These are phyloP conservation scores for Ictidomys tridecemlineatus DNA, from an alignment of 2,113 vertebrate species.

Conservation along the genomic window DNA sequence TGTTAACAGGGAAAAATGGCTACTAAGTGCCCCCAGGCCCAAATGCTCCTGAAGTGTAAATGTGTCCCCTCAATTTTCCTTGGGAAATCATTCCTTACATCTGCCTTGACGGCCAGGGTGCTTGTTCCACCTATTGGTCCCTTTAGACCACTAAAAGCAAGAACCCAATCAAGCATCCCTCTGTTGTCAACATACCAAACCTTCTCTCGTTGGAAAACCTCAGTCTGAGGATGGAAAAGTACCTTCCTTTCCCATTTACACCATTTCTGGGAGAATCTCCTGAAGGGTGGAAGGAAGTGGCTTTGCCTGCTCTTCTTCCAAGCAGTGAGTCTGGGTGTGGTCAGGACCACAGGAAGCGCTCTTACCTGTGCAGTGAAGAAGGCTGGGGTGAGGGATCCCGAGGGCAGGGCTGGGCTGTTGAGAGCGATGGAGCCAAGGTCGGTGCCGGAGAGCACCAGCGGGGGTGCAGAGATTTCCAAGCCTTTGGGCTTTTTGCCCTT, in stretches of 20 bases:
- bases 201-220: not conserved
- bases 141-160: not conserved
- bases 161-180: not conserved
- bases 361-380: slow-evolving; percentile 98
- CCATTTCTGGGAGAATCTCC: rapidly evolving
- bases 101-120: not conserved
- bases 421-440: slow-evolving; percentile 97
- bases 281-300: not conserved
- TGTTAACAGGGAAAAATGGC: slow-evolving; percentile 21
- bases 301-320: no score
- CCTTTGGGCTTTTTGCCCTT: slow-evolving; percentile 98
- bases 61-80: not conserved
- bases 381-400: slow-evolving; percentile 96
- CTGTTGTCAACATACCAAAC: rapidly evolving
- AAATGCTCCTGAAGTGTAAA: not conserved
- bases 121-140: not conserved
- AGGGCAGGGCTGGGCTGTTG: slow-evolving; percentile 96
- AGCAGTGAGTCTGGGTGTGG: not conserved
- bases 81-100: not conserved
- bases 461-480: slow-evolving; percentile 94
- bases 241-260: rapidly evolving
- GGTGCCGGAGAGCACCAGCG: slow-evolving; percentile 93
- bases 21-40: slow-evolving; percentile 16
- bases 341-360: rapidly evolving
- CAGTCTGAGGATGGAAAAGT: not conserved